Conservation (phyloP, 2,888 invertebrate species). For the Sesia apiformis region DNA sequence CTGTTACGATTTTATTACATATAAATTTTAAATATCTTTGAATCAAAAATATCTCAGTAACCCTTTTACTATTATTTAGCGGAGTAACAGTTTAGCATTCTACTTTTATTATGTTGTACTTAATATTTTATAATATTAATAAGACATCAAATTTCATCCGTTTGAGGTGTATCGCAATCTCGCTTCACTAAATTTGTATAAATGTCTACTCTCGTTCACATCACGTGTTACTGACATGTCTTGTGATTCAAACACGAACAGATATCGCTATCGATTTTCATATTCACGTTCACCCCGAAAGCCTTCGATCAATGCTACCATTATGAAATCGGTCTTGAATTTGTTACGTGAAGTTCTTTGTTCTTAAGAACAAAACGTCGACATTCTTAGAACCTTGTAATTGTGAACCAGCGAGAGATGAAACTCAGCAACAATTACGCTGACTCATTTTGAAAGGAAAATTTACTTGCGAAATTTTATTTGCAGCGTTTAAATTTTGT, state of each 20-base stretch:
- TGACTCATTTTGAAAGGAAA: background rate
- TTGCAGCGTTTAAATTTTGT: background rate
- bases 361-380: background rate
- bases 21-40: too few relatives aligned
- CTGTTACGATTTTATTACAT: too few relatives aligned
- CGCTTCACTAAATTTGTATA: slow-evolving; percentile 18
- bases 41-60: too few relatives aligned
- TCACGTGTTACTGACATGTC: background rate
- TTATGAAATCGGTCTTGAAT: background rate
- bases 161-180: slow-evolving; percentile 15
- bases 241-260: background rate
- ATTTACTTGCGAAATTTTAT: background rate
- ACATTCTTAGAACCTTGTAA: background rate
- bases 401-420: slow-evolving; percentile 3
- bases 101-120: background rate
- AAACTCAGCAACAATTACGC: slow-evolving; percentile 2
- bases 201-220: background rate
- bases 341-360: background rate
- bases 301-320: background rate
- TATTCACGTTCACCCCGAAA: background rate
- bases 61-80: background rate
- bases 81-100: background rate
- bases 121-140: background rate
- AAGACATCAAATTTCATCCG: background rate
- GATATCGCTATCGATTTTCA: background rate